These are phyloP conservation scores for Drosophila nigritarsus DNA, from an alignment of 2,888 invertebrate genomes.

Conservation along the genomic window DNA sequence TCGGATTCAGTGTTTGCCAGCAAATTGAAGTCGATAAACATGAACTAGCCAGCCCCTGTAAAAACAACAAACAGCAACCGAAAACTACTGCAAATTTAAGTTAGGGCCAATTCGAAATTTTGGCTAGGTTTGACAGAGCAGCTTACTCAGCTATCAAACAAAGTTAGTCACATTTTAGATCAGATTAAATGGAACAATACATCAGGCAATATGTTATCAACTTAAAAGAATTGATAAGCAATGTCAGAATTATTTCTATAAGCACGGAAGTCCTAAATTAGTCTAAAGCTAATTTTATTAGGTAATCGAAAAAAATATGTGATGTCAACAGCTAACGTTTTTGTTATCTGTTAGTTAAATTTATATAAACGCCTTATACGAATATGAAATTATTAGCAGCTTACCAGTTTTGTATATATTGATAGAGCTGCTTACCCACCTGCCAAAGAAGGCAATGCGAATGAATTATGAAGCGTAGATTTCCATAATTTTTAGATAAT, in stretches of 20 bases:
- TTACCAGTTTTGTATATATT: neutral
- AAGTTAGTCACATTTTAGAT: neutral
- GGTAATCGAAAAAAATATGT: neutral
- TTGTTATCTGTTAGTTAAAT: neutral
- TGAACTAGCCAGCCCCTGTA: slow-evolving; percentile 10
- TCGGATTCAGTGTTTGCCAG: slow-evolving; percentile 58
- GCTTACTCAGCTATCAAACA: neutral
- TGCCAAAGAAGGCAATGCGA: neutral
- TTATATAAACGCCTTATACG: neutral
- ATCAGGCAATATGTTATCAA: neutral
- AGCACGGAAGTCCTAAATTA: neutral
- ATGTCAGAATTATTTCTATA: neutral
- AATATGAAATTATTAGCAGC: neutral
- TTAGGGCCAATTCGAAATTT: neutral
- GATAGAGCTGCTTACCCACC: neutral
- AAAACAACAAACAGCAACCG: slow-evolving; percentile 28
- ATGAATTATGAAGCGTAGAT: neutral
- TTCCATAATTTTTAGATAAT: neutral
- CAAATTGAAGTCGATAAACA: slow-evolving; percentile 77
- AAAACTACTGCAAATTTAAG: slow-evolving; percentile 23
- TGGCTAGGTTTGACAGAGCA: neutral
- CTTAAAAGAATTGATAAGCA: neutral
- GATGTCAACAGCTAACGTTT: neutral
- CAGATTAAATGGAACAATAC: neutral
- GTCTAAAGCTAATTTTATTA: neutral